Evolutionary conservation across 2,113 vertebrate genomes (phyloP).

Genomic region (Rhinolophus sinicus): DNA sequence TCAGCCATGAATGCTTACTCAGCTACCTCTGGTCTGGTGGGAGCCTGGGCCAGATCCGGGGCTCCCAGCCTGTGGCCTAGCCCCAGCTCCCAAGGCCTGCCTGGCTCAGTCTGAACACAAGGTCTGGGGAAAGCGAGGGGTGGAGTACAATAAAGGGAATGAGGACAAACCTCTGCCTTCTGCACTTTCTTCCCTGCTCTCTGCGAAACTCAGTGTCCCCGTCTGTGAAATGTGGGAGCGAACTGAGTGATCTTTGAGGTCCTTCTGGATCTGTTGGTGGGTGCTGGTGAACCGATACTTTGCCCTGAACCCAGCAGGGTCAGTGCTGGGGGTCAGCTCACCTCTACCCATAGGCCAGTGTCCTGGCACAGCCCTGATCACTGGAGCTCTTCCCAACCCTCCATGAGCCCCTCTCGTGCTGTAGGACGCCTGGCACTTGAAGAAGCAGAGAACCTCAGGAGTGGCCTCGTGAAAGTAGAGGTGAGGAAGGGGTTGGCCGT

Average conservation of each 20-base stretch:
- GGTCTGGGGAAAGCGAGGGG: not conserved
- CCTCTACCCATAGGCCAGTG: not conserved
- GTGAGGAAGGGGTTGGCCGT: not conserved
- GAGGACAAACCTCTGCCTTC: not conserved
- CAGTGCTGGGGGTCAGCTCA: not conserved
- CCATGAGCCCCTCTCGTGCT: not conserved
- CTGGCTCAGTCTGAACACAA: not conserved
- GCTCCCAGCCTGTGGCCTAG: not conserved
- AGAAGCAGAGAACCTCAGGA: not conserved
- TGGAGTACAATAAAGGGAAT: conserved; percentile 58
- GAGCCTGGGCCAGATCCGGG: not conserved
- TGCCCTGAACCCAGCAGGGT: not conserved
- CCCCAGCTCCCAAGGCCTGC: not conserved
- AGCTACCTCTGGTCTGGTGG: conserved; percentile 46
- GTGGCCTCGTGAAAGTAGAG: not conserved
- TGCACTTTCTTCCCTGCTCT: not conserved
- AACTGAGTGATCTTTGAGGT: not conserved
- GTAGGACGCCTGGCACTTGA: not conserved
- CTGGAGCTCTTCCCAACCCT: not conserved
- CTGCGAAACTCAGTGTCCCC: not conserved
- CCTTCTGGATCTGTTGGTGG: not conserved
- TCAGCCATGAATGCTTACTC: conserved; percentile 27
- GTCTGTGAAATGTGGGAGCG: not conserved
- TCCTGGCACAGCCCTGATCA: not conserved
- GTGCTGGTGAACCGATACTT: not conserved